Conservation (phyloP, 2,888 invertebrate genomes). For the Nasonovia ribisnigri region DNA sequence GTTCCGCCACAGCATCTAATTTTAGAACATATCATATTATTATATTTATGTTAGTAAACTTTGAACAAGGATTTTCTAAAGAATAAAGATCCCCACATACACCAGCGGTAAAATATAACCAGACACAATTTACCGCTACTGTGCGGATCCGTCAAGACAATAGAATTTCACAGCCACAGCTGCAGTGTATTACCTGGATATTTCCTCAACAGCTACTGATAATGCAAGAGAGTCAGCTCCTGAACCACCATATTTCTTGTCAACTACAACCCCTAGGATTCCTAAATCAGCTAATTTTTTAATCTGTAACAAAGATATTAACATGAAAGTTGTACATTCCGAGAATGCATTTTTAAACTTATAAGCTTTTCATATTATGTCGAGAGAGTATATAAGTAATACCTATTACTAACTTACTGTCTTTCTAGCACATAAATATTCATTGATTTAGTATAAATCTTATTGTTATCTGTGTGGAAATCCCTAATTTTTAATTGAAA, state of each 20-base stretch:
- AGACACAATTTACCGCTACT: background rate
- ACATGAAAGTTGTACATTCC: background rate
- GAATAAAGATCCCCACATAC: background rate
- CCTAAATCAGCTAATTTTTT: constrained; percentile 80
- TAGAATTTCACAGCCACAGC: no score
- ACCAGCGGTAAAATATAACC: no score
- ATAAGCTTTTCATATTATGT: background rate
- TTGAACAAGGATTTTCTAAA: background rate
- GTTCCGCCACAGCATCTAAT: constrained; percentile 81
- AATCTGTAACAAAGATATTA: constrained; percentile 72
- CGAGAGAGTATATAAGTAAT: background rate
- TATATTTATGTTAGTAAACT: background rate
- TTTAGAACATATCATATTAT: background rate
- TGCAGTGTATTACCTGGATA: constrained; percentile 72
- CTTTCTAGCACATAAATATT: no score
- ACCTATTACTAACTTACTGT: no score
- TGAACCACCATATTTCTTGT: constrained; percentile 78
- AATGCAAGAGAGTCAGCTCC: constrained; percentile 80
- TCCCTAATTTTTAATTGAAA: no score
- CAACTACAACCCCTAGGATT: constrained; percentile 78
- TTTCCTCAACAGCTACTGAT: constrained; percentile 82
- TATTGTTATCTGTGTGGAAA: no score
- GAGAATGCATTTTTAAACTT: background rate
- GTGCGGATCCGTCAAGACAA: no score
- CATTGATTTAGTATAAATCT: no score